Conservation (phyloP, 2,113 vertebrate genomes). For the Seriola quinqueradiata region DNA sequence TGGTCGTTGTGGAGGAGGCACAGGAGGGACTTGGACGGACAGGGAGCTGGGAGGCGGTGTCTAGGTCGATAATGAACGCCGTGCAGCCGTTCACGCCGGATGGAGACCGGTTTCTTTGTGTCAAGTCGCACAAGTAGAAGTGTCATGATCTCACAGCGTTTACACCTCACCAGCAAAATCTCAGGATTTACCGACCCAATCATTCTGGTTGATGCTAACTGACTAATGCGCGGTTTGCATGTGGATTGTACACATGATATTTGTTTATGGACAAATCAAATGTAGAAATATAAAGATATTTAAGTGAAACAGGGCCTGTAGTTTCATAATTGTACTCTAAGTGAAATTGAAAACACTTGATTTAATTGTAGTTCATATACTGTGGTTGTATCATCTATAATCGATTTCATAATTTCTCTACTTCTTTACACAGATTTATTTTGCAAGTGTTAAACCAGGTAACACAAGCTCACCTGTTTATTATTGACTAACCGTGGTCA, state of each 20-base stretch:
- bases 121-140: constrained; percentile 66
- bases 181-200: not conserved
- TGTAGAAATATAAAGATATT: not conserved
- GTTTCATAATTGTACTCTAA: not conserved
- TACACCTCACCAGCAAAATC: not conserved
- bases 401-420: not conserved
- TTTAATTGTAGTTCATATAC: not conserved
- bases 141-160: constrained; percentile 53
- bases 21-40: constrained; percentile 13
- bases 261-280: not conserved
- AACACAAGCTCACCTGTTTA: constrained; percentile 25
- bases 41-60: constrained; percentile 27
- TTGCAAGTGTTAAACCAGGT: not conserved
- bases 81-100: constrained; percentile 45
- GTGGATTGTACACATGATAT: not conserved
- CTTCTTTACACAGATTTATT: not conserved
- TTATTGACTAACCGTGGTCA: constrained; percentile 16
- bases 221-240: not conserved
- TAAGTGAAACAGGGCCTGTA: not conserved
- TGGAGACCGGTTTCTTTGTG: constrained; percentile 79
- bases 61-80: constrained; percentile 50
- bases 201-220: not conserved
- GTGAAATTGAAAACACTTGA: not conserved
- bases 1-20: constrained; percentile 7
- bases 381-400: not conserved